A percentile compares a stretch with the other conserved stretches of the same genome.
These are phyloP conservation scores for Ceriagrion tenellum DNA, from an alignment of 2,888 invertebrate species.

Conservation along the genomic window DNA sequence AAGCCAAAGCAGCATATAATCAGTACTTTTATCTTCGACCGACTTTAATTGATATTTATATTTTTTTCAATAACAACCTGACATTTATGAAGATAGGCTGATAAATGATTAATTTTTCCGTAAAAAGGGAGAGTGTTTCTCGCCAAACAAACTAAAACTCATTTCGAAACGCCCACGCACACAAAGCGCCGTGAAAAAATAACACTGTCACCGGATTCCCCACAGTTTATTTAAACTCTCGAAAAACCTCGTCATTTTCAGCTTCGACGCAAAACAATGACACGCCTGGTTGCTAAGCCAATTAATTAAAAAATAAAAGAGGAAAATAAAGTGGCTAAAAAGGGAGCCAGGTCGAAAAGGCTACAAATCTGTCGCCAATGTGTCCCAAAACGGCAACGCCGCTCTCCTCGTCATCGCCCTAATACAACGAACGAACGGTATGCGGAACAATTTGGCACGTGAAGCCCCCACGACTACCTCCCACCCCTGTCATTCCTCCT, in stretches of 20 bases:
- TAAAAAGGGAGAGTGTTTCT: no score
- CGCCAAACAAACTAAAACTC: no score
- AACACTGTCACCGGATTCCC: background rate
- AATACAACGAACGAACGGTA: background rate
- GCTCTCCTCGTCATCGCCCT: background rate
- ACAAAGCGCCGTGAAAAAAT: no score
- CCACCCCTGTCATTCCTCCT: background rate
- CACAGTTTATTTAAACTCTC: background rate
- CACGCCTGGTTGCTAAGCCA: no score
- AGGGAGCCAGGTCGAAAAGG: background rate
- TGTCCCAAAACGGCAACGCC: background rate
- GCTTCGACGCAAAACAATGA: background rate
- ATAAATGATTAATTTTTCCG: no score
- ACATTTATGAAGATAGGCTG: no score
- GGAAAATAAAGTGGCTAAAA: background rate
- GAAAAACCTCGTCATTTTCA: background rate
- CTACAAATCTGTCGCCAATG: background rate
- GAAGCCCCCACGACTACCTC: background rate
- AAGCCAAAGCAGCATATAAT: no score
- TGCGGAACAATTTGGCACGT: slow-evolving; percentile 52
- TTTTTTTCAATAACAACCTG: no score
- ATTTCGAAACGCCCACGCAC: no score
- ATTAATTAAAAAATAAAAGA: no score
- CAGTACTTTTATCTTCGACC: no score
- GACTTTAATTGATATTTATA: no score